phyloP scores from a whole-genome alignment of 2,113 vertebrate species.

The Tauraco erythrolophus region DNA sequence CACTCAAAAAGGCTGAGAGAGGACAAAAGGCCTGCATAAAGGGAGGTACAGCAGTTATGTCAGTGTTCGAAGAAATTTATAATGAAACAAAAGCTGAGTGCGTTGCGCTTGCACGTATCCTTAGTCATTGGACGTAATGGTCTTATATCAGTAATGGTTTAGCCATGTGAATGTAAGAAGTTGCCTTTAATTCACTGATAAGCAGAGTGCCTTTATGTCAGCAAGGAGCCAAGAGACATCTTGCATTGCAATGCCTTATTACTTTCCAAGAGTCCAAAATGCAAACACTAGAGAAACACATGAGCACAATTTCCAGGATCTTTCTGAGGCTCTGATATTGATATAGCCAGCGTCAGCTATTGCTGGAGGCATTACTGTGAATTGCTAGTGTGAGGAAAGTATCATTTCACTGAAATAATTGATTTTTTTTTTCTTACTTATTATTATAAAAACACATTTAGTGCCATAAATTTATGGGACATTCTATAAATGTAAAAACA shows the following conservation, averaged over 20 bases:
- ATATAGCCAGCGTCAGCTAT: background rate
- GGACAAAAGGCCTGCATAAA: background rate
- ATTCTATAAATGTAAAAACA: background rate
- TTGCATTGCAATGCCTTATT: slow-evolving; percentile 11
- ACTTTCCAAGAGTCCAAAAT: background rate
- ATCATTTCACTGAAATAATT: background rate
- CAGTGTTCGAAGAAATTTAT: background rate
- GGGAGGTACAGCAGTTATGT: background rate
- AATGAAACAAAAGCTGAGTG: background rate
- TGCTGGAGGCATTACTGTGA: background rate
- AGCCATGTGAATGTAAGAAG: background rate
- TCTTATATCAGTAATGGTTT: background rate
- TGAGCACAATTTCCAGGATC: background rate
- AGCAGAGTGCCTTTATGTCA: background rate
- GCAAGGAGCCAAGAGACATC: background rate
- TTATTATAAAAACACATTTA: background rate
- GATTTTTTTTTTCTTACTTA: background rate
- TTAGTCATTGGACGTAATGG: background rate
- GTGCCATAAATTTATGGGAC: background rate
- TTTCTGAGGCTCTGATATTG: background rate
- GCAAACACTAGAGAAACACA: background rate
- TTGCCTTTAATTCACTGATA: background rate
- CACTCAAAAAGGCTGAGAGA: background rate
- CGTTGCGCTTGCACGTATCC: background rate
- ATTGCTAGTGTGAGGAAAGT: background rate